A percentile compares a stretch with the other conserved stretches of the same genome.
These are phyloP conservation scores for Alexandromys oeconomus DNA, from an alignment of 2,797 vertebrate genomes.

Conservation along the genomic window DNA sequence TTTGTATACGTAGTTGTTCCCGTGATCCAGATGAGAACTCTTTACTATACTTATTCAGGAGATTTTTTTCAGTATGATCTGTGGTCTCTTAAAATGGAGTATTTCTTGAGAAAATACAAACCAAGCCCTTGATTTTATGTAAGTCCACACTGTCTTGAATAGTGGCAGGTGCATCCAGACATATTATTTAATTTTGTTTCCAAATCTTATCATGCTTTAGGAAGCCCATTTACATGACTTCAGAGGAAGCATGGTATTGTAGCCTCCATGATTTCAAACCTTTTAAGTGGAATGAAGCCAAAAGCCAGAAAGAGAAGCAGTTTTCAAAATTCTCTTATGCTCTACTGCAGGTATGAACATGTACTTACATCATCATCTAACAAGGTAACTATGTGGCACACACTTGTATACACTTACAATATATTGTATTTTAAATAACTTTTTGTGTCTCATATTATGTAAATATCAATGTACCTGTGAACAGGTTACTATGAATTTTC, in stretches of 20 bases:
- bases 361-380: not conserved
- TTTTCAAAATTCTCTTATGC: not conserved
- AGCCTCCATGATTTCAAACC: not conserved
- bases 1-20: not conserved
- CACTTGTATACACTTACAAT: not conserved
- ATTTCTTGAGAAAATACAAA: constrained; percentile 82
- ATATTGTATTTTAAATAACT: not conserved
- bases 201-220: not conserved
- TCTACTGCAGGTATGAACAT: not conserved
- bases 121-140: constrained; percentile 65
- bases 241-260: not conserved
- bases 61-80: constrained; percentile 77
- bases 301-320: not conserved
- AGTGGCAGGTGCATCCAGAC: not conserved
- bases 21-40: constrained; percentile 29
- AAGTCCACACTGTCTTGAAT: constrained; percentile 24
- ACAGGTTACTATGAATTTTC: not conserved
- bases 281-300: constrained; percentile 9
- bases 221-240: not conserved
- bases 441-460: not conserved
- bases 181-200: constrained; percentile 27
- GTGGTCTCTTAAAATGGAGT: constrained; percentile 74
- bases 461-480: not conserved
- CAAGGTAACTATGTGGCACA: not conserved
- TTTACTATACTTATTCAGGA: constrained; percentile 72